Percentiles rank a stretch among this genome's conserved stretches.
phyloP scores from a whole-genome alignment of 2,888 invertebrate genomes.

The Rhagonycha fulva region DNA sequence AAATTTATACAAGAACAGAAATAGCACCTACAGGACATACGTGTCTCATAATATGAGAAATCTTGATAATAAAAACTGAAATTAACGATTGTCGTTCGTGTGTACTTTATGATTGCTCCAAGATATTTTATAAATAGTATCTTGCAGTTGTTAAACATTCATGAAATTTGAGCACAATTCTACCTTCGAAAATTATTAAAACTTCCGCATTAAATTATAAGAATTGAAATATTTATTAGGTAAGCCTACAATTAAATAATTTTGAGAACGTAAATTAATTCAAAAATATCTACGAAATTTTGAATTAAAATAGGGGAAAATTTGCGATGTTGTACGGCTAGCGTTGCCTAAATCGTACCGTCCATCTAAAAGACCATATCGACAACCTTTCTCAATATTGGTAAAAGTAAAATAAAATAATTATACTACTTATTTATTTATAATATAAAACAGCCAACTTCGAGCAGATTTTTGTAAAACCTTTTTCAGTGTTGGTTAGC shows the following conservation, averaged over 20 bases:
- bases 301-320: no score
- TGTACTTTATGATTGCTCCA: constrained; percentile 22
- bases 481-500: neutral
- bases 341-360: no score
- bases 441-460: neutral
- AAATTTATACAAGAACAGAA: constrained; percentile 9
- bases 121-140: constrained; percentile 17
- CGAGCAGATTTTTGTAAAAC: neutral
- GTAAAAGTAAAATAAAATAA: no score
- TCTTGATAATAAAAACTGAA: constrained; percentile 23
- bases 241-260: neutral
- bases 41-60: constrained; percentile 27
- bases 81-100: constrained; percentile 24
- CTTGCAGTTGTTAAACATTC: constrained; percentile 26
- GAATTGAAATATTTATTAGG: neutral
- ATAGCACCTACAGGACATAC: constrained; percentile 22
- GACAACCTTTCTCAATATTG: no score
- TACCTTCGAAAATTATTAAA: neutral
- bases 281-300: no score
- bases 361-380: no score
- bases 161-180: constrained; percentile 2
- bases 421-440: no score
- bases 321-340: no score
- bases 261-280: no score
- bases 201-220: neutral